Conservation (phyloP, 2,797 vertebrate genomes). For the Dendrocincla fuliginosa region DNA sequence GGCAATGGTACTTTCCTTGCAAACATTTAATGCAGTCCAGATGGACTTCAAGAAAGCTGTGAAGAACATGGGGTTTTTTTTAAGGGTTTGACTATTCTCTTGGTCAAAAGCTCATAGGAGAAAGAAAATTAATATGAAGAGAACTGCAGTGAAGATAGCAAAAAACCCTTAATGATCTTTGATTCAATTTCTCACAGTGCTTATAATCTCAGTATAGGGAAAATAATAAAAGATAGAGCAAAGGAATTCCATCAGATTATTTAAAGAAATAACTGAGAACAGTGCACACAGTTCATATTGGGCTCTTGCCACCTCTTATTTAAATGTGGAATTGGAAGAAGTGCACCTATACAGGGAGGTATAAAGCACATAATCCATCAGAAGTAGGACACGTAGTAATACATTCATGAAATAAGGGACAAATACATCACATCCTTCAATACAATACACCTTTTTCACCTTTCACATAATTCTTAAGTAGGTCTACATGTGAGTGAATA, state of each 20-base stretch:
- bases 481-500: neutral
- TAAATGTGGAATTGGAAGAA: neutral
- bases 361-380: neutral
- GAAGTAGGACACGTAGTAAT: neutral
- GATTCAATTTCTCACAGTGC: neutral
- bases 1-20: neutral
- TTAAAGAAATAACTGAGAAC: slow-evolving; percentile 14
- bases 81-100: neutral
- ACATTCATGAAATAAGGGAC: neutral
- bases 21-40: neutral
- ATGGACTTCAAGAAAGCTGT: slow-evolving; percentile 44
- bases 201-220: neutral
- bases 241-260: slow-evolving; percentile 24
- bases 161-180: neutral
- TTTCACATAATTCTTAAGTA: slow-evolving; percentile 7
- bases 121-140: slow-evolving; percentile 18
- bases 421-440: neutral
- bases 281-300: slow-evolving; percentile 1
- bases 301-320: neutral
- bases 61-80: neutral
- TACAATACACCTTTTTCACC: neutral
- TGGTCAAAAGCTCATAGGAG: neutral
- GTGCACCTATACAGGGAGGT: neutral
- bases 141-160: neutral
- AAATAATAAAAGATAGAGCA: slow-evolving; percentile 31